Base-by-base conservation (phyloP, 2,797 vertebrate genomes). In the Clangula hyemalis region DNA sequence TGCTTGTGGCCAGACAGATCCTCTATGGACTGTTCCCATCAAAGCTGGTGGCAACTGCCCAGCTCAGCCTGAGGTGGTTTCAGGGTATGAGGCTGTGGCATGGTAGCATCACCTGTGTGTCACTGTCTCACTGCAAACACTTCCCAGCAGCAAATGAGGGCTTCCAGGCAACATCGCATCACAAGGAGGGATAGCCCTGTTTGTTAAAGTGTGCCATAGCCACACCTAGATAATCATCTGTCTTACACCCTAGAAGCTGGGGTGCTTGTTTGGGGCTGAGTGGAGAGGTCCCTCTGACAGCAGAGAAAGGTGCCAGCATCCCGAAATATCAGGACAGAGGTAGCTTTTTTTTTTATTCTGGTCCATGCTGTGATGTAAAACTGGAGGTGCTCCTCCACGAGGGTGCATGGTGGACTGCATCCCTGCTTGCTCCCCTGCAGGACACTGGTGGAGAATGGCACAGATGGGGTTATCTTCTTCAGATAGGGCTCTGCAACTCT, bases 71-170 rank as follows among this genome's bases (percentile, higher is more conserved):
- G 7, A 25, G 27, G 7, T 34, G n/a, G 54, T 54, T 87, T 69
- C 4, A 0, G 32, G 32, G 38, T 49, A 25, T 1, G 1, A 21
- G 36, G 20, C 20, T 80, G 57, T 7, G 62, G 62, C 20, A 4
- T 2, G 13, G 24, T n/a, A 54, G 8, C 69, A 54, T 27, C 32
- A 45, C 28, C 11, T 14, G 12, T 7, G 12, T 39, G 2, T 79
- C 43, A 15, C n/a, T 54, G 24, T 36, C 38, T 68, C 47, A 21
- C 53, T 69, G 53, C 39, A 47, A 68, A 77, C 43, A 77, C 30
- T 56, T 10, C 56, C n/a, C 49, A 54, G 0, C 0, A 2, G 20
- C 7, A 25, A 13, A 8, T 53, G 39, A 61, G 54, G 41, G 16
- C 22, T 91, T 83, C 49, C 2, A 1, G 54, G 53, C 24, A 53